A percentile compares a stretch with the other conserved stretches of the same genome.
These are phyloP conservation scores for Muscicapa striata DNA, from an alignment of 2,797 vertebrate genomes.

Conservation along the genomic window DNA sequence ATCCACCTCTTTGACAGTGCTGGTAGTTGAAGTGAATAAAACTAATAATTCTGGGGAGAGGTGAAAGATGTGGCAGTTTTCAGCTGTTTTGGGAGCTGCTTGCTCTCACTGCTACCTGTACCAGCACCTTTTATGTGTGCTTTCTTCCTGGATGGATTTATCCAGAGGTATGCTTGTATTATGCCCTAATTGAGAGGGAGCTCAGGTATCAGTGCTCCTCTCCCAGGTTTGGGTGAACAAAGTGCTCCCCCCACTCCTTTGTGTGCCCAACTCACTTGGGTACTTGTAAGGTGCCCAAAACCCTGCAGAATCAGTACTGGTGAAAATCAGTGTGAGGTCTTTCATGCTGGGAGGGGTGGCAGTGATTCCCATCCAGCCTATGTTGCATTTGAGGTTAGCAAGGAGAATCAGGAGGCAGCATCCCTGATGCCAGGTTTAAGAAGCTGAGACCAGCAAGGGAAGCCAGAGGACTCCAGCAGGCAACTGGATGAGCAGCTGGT, in stretches of 20 bases:
- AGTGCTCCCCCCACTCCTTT: background rate
- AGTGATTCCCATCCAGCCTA: background rate
- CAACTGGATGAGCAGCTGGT: background rate
- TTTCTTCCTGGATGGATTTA: background rate
- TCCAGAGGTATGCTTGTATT: background rate
- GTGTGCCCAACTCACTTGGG: background rate
- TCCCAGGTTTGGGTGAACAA: background rate
- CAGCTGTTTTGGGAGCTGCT: background rate
- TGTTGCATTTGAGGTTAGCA: background rate
- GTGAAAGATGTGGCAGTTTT: background rate
- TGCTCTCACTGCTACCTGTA: accelerated
- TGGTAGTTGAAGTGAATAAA: background rate
- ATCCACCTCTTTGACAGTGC: background rate
- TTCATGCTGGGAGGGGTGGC: background rate
- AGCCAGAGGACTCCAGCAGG: background rate
- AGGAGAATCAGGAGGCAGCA: background rate
- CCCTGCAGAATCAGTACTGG: background rate
- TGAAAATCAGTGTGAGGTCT: background rate
- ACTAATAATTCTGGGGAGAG: background rate
- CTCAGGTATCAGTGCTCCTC: background rate
- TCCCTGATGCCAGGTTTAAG: background rate
- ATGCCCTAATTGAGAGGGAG: background rate
- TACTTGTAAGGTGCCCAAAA: background rate
- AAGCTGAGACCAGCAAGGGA: background rate
- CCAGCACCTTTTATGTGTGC: background rate